Base-by-base conservation (phyloP, 2,888 invertebrate species). In the Eristalis arbustorum region DNA sequence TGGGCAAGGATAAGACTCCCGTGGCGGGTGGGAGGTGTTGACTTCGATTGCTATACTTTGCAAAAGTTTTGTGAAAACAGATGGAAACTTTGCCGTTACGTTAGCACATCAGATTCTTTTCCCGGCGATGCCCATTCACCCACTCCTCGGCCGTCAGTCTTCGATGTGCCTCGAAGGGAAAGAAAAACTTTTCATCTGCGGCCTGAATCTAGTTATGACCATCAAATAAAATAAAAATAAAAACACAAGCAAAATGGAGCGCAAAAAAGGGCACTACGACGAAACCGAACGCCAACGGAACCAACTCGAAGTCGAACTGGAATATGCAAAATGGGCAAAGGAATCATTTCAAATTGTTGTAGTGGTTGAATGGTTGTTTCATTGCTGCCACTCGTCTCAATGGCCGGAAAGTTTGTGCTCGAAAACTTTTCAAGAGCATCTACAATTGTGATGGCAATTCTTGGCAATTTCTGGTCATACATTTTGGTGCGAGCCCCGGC, bases 291-390 rank as follows among this genome's bases (percentile, higher is more conserved):
- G 42, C 13, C 42, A 62, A 75, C n/a, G 66, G 67, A 69, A 77
- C 49, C 59, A 72, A 68, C 75, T 77, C 56, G 14, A 49, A 40
- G 13, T 40, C 5, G 18, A 64, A 81, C 25, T 71, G 61, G 67
- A 80, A 74, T 83, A 87, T 87, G 83, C 87, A 87, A 87, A 87
- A 83, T 75, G 87, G 78, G 75, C 74, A 72, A 78, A 57, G 87
- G 79, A 78, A 87, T 87, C 83, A 87, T 87, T 87, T 75, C 61
- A 87, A 83, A 78, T 83, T 83, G 83, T 71, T 87, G 83, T 87
- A 87, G 87, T 83, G 87, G 87, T 75, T 87, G 83, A 87, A 87
- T 87, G 87, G 87, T 83, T 87, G 83, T 87, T 87, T 87, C 87
- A 87, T 87, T 68, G 87, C 82, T 87, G 87, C 83, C 87, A 87